A percentile compares a stretch with the other conserved stretches of the same genome.
Evolutionary conservation across 2,888 invertebrate genomes (phyloP).

Genomic region (Crioceris asparagi): DNA sequence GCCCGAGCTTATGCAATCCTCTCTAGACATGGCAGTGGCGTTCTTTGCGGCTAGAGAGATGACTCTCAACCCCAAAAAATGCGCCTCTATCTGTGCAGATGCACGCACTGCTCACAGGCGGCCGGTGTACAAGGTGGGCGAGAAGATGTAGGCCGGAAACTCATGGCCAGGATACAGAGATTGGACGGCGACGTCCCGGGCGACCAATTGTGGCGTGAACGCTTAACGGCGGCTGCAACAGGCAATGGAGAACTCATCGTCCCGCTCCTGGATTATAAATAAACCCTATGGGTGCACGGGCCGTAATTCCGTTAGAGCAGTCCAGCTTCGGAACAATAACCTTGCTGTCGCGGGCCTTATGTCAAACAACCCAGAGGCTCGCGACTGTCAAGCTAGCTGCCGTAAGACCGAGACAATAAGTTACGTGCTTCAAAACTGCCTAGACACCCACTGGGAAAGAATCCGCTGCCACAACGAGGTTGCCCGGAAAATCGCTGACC

Average conservation of each 20-base stretch:
- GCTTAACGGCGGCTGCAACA: slow-evolving; percentile 1
- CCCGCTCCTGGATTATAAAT: slow-evolving; percentile 5
- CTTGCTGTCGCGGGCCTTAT: slow-evolving; percentile 10
- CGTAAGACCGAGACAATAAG: slow-evolving; percentile 6
- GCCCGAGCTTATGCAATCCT: not conserved
- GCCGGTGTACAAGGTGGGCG: slow-evolving; percentile 9
- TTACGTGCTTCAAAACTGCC: slow-evolving; percentile 14
- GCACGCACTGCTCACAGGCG: too few relatives aligned
- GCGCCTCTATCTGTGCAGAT: too few relatives aligned
- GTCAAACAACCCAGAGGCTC: slow-evolving; percentile 3
- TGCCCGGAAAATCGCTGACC: slow-evolving; percentile 5
- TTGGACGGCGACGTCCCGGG: slow-evolving; percentile 8
- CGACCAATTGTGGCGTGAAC: slow-evolving; percentile 3
- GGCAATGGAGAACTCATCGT: not conserved
- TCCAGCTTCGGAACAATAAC: slow-evolving; percentile 13
- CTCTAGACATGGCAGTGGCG: not conserved
- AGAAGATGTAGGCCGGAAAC: slow-evolving; percentile 7
- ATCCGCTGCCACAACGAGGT: slow-evolving; percentile 11
- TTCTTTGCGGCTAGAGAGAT: slow-evolving; percentile 15
- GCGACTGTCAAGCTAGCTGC: slow-evolving; percentile 7
- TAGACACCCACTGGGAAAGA: slow-evolving; percentile 8
- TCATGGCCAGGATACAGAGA: slow-evolving; percentile 1
- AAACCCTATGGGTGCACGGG: slow-evolving; percentile 9
- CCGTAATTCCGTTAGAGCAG: slow-evolving; percentile 17
- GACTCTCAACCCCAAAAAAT: slow-evolving; percentile 16